Percentiles rank a stretch among this genome's conserved stretches.
Conservation (phyloP, 2,797 vertebrate genomes). For the Acrossocheilus wenchowensis region DNA sequence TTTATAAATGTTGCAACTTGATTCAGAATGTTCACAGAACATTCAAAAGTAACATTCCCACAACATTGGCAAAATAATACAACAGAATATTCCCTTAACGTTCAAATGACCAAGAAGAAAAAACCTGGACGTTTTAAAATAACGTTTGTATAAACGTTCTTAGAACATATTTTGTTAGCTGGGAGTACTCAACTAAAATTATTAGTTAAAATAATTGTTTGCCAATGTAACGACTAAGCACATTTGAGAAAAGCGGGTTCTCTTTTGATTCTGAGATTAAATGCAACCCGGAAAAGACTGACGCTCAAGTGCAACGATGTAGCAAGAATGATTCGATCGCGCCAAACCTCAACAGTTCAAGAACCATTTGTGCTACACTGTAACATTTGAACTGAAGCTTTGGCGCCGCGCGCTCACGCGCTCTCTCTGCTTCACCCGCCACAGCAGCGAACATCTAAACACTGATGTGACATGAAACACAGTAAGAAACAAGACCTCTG, state of each 20-base stretch:
- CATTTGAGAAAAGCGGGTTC: neutral
- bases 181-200: neutral
- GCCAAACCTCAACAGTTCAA: neutral
- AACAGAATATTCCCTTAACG: neutral
- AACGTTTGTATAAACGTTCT: neutral
- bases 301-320: neutral
- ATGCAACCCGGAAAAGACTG: neutral
- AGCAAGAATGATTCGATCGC: neutral
- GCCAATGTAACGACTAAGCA: neutral
- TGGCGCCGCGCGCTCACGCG: neutral
- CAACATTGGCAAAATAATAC: neutral
- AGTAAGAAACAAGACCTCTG: neutral
- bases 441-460: neutral
- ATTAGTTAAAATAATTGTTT: neutral
- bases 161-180: neutral
- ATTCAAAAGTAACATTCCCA: neutral
- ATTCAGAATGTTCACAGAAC: neutral
- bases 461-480: neutral
- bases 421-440: neutral
- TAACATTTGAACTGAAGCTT: slow-evolving; percentile 5
- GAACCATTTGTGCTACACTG: neutral
- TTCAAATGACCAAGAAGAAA: neutral
- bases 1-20: neutral
- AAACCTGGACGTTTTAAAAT: neutral
- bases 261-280: neutral